Percentiles rank a stretch among this genome's conserved stretches.
Conservation (phyloP, 2,888 invertebrate species). For the Micropterix aruncella region DNA sequence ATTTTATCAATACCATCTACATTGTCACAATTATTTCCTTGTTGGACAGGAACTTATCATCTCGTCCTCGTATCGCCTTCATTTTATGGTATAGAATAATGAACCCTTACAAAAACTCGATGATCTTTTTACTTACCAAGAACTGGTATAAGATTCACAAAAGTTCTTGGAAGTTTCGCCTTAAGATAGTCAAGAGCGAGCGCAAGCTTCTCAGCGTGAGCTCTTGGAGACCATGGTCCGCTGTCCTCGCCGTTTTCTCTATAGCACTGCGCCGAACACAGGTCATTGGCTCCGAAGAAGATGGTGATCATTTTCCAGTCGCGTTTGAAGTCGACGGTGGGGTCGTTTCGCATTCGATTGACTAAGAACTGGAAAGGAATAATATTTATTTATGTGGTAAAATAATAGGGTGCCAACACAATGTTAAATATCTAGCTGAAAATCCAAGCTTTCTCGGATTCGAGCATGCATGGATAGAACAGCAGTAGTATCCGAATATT, state of each 20-base stretch:
- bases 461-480: conserved; percentile 3
- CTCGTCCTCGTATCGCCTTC: too few species aligned
- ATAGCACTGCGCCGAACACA: conserved; percentile 58
- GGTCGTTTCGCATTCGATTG: conserved; percentile 44
- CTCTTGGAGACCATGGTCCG: conserved; percentile 42
- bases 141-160: conserved; percentile 57
- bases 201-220: conserved; percentile 46
- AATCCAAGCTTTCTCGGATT: conserved; percentile 7
- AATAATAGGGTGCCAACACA: conserved; percentile 7
- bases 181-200: conserved; percentile 53
- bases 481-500: neutral
- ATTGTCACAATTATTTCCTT: too few species aligned
- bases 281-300: conserved; percentile 62
- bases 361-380: conserved; percentile 38
- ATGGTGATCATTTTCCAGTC: conserved; percentile 70
- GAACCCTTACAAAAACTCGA: too few species aligned
- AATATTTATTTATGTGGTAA: conserved; percentile 3
- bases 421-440: conserved; percentile 12
- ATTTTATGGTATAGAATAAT: too few species aligned
- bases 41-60: too few species aligned
- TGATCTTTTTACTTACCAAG: conserved; percentile 50
- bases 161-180: conserved; percentile 47
- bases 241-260: conserved; percentile 23
- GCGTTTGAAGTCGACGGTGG: conserved; percentile 40
- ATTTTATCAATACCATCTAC: too few species aligned